Evolutionary conservation across 2,797 vertebrate genomes (phyloP), one percentile per base, ranked within the genome.

Genomic region (Ispidina lecontei): DNA sequence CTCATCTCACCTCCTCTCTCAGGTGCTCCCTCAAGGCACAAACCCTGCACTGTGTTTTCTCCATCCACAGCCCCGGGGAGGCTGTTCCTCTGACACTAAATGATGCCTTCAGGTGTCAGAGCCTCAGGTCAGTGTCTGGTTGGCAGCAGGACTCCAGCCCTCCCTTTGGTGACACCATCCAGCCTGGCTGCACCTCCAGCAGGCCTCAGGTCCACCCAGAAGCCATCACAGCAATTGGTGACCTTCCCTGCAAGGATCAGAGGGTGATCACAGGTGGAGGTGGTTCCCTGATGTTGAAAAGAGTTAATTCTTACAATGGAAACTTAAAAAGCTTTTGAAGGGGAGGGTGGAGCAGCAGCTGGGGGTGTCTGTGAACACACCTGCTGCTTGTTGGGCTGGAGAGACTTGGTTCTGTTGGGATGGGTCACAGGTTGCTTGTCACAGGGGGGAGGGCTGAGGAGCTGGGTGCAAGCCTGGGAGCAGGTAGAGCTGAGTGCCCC

Each of bases 1-100:
- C 55, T 39, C 9, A 5, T 28, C 76, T 26, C 22, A 69, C 23
- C 41, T 75, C 28, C 39, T 39, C 31, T 55, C 46, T 25, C 35
- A 6, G 6, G 21, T 14, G 4, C 29, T 49, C 39, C n/a, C 70
- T 37, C 12, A 1, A 33, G 54, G 62, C 35, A 70, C 44, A 9
- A 2, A 3, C 44, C 17, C 75, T 51, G 39, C 9, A 1, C 21
- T 0, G 0, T 8, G 10, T 31, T 73, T 74, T 51, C 43, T 77
- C 44, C 18, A 4, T 31, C 55, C 11, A 0, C 12, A 22, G 26
- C 22, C 71, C 41, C 43, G 37, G n/a, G 18, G 35, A 56, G 23
- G 51, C 31, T 0, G 1, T 21, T 89, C 12, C 64, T 82, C 35
- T 29, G 8, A 22, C 17, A 70, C 56, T 37, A 25, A 64, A 20